These are phyloP conservation scores for Polymixis lichenea DNA, from an alignment of 2,888 invertebrate species.

Conservation along the genomic window DNA sequence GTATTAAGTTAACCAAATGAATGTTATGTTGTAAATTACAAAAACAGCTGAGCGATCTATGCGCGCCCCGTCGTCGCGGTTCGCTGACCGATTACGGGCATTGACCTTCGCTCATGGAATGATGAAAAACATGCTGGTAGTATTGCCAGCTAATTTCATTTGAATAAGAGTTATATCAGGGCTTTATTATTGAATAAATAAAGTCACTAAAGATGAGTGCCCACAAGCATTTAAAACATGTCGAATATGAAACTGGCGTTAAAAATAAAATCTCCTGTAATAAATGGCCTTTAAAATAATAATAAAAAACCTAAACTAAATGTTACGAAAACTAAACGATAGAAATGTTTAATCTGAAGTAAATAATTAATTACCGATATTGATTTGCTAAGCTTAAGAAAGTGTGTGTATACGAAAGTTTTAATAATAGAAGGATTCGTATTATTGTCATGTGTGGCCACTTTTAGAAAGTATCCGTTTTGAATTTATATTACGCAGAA, in stretches of 20 bases:
- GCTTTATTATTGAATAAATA: slow-evolving; percentile 1
- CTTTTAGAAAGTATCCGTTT: not conserved
- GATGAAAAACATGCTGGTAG: too few relatives aligned
- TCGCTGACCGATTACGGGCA: too few relatives aligned
- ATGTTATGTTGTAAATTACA: too few relatives aligned
- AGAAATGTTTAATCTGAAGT: slow-evolving; percentile 49
- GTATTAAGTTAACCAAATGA: too few relatives aligned
- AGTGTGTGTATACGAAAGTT: slow-evolving; percentile 65
- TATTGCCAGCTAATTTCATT: too few relatives aligned
- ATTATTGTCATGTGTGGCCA: not conserved
- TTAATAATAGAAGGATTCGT: slow-evolving; percentile 40
- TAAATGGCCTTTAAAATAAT: slow-evolving; percentile 53
- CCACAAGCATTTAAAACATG: slow-evolving; percentile 19
- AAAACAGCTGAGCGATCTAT: too few relatives aligned
- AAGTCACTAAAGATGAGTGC: not conserved
- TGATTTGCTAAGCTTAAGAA: slow-evolving; percentile 60
- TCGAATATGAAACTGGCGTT: slow-evolving; percentile 2
- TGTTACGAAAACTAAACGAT: slow-evolving; percentile 31
- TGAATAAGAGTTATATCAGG: not conserved
- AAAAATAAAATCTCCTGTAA: slow-evolving; percentile 19
- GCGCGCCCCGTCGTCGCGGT: too few relatives aligned
- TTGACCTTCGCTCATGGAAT: too few relatives aligned
- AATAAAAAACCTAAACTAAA: slow-evolving; percentile 17
- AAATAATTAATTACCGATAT: slow-evolving; percentile 36
- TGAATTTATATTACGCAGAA: not conserved